These are phyloP conservation scores for Lontra canadensis DNA, from an alignment of 2,113 vertebrate species.

Conservation along the genomic window DNA sequence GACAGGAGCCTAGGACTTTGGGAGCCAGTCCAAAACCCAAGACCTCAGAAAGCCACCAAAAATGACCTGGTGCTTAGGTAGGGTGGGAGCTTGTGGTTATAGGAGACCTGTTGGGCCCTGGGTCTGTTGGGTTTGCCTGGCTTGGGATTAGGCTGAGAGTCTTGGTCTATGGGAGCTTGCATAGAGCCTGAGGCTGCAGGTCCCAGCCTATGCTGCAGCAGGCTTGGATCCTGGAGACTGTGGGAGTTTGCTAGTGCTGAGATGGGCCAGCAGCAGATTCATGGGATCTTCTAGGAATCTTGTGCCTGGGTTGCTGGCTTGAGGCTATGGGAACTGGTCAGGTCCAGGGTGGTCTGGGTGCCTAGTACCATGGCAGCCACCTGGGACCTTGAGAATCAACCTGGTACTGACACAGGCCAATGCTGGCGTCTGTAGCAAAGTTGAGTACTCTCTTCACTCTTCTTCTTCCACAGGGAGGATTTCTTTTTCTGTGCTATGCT, in stretches of 20 bases:
- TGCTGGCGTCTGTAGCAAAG: not conserved
- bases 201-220: not conserved
- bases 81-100: not conserved
- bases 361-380: not conserved
- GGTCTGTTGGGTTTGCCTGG: not conserved
- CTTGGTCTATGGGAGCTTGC: not conserved
- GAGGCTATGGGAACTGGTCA: not conserved
- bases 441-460: not conserved
- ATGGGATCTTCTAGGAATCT: not conserved
- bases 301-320: not conserved
- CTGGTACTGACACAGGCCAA: not conserved
- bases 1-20: not conserved
- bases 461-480: not conserved
- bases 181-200: not conserved
- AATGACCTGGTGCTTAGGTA: not conserved
- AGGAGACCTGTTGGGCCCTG: not conserved
- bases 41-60: not conserved
- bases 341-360: no score
- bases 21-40: not conserved
- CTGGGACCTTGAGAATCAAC: not conserved
- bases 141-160: not conserved
- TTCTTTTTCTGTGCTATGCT: not conserved
- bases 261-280: not conserved
- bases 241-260: not conserved
- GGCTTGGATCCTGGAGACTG: not conserved